Evolutionary conservation across 1,140 invertebrate species (phyloP).

Genomic region (Halotydeus destructor): DNA sequence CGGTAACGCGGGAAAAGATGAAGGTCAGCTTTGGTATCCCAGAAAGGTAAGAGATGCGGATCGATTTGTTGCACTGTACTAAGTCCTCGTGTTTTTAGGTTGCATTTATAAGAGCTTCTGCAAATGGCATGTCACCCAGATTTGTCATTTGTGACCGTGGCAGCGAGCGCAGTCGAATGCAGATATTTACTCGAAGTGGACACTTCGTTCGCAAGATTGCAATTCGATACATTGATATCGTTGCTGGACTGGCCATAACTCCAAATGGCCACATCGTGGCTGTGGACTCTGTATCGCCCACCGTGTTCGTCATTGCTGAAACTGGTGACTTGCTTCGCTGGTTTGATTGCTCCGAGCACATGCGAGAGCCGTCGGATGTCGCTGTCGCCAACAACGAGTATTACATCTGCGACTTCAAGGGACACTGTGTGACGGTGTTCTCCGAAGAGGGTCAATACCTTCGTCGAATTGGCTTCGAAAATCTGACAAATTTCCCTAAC

Average conservation of each 20-base stretch:
- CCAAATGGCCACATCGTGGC: slow-evolving; percentile 72
- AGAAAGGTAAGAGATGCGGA: slow-evolving; percentile 54
- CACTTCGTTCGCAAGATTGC: slow-evolving; percentile 66
- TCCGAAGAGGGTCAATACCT: slow-evolving; percentile 70
- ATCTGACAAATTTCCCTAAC: slow-evolving; percentile 85
- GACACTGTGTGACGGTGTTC: slow-evolving; percentile 89
- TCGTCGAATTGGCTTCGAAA: slow-evolving; percentile 76
- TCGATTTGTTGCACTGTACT: too few relatives aligned
- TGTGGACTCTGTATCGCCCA: slow-evolving; percentile 87
- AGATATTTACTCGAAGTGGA: slow-evolving; percentile 48
- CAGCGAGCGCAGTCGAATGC: slow-evolving; percentile 82
- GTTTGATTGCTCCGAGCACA: slow-evolving; percentile 89
- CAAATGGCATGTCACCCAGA: slow-evolving; percentile 20
- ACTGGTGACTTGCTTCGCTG: slow-evolving; percentile 67
- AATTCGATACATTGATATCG: slow-evolving; percentile 76
- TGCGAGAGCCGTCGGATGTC: slow-evolving; percentile 88
- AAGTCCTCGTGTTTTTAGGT: neutral
- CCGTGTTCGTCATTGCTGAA: slow-evolving; percentile 74
- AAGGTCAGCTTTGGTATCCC: slow-evolving; percentile 87
- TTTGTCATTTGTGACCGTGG: slow-evolving; percentile 90
- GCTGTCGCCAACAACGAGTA: slow-evolving; percentile 73
- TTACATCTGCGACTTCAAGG: slow-evolving; percentile 92
- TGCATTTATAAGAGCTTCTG: neutral
- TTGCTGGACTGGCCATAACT: slow-evolving; percentile 75
- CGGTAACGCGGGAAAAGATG: slow-evolving; percentile 70